Base-by-base conservation (phyloP, 2,888 invertebrate species). In the Eristalinus sepulchralis region DNA sequence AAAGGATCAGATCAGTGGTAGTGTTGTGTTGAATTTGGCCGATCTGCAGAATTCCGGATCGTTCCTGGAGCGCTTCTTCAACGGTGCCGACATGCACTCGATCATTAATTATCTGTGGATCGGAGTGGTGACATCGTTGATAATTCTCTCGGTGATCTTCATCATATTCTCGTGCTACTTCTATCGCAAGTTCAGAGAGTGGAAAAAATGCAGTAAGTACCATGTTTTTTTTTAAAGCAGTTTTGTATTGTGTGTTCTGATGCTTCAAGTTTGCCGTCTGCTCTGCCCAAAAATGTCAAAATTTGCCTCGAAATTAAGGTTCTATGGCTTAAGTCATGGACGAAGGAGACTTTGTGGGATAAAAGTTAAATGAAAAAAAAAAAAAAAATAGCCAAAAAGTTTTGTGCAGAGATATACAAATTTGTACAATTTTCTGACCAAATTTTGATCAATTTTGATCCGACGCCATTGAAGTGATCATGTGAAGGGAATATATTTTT, bases 151-250 rank as follows among this genome's bases (percentile, higher is more conserved):
- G 0, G 89, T 92, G 76, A 90, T 92, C 81, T 92, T 92, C 79
- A 91, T 92, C 57, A 73, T 92, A 60, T 92, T 92, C 88, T 92
- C 92, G 78, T 92, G 91, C 78, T 92, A 92, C 81, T 92, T 92
- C 89, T 92, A 92, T 84, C 90, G 92, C 70, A 92, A 92, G 84
- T 92, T 92, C 88, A 90, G 91, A 79, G 91, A 92, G 89, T 92
- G 92, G 92, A 92, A 92, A 81, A 92, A 92, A 86, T 92, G 92
- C 92, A 92, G 92, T 92, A 92, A 92, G 92, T 92, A 90, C 57
- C 24, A 22, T 31, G 31, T 57, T 67, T 78, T 11, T 24, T 60
- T 33, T 20, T 39, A 8, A 22, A 27, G 39, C 1, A 34, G 17
- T 10, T 68, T 60, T 31, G 24, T 9, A n/a, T 4, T 20, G 27